These are phyloP conservation scores for Pseudomyrmex dendroicus DNA, from an alignment of 1,140 invertebrate species.

Conservation along the genomic window DNA sequence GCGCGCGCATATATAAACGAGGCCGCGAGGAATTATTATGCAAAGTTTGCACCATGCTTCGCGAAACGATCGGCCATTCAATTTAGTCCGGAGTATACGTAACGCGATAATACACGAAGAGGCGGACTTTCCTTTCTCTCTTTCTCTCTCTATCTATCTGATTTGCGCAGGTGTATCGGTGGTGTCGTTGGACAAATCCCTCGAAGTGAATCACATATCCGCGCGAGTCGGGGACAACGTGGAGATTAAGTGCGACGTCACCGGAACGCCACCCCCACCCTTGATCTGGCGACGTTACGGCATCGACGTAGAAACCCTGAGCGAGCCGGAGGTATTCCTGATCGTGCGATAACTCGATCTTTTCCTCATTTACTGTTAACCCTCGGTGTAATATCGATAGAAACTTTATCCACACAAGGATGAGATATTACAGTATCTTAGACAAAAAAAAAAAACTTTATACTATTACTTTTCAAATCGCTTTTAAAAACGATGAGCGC, in stretches of 20 bases:
- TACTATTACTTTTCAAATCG: too few relatives aligned
- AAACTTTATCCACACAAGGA: too few relatives aligned
- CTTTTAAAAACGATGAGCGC: too few relatives aligned
- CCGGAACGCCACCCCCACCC: constrained; percentile 89
- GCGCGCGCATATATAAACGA: constrained; percentile 52
- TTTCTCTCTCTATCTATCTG: neutral
- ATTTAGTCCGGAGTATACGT: constrained; percentile 15
- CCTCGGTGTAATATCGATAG: neutral
- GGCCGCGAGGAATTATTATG: constrained; percentile 53
- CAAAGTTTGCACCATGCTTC: constrained; percentile 37
- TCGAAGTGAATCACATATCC: constrained; percentile 89
- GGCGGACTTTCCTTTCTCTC: neutral
- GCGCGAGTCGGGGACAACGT: constrained; percentile 91
- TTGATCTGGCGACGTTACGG: constrained; percentile 91
- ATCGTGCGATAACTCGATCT: constrained; percentile 57
- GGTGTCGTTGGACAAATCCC: constrained; percentile 90
- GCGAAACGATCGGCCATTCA: constrained; percentile 42
- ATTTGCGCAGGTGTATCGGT: constrained; percentile 88
- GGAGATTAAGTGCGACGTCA: constrained; percentile 92
- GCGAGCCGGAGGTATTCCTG: constrained; percentile 86
- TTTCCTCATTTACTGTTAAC: neutral
- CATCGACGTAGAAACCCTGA: constrained; percentile 88
- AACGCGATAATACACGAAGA: constrained; percentile 4
- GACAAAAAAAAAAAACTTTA: neutral
- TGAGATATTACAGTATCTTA: too few relatives aligned